These are phyloP conservation scores for Trissolcus basalis DNA, from an alignment of 1,140 invertebrate species.

Conservation along the genomic window DNA sequence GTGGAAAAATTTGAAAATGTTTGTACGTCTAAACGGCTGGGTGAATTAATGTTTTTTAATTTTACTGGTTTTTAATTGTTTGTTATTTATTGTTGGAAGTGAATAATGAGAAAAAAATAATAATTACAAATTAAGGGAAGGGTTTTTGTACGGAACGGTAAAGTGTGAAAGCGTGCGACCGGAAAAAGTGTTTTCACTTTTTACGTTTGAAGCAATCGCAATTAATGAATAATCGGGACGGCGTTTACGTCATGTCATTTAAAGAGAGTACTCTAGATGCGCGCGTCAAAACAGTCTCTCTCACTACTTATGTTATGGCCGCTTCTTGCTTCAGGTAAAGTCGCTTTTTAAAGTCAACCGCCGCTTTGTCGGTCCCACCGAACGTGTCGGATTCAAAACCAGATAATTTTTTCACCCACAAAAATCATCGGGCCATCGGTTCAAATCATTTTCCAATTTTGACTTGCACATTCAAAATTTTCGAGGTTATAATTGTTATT, in stretches of 20 bases:
- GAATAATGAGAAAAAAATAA: background rate
- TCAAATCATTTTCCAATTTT: background rate
- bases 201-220: background rate
- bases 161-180: background rate
- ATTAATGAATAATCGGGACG: constrained; percentile 4
- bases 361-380: background rate
- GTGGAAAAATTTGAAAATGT: no score
- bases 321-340: constrained; percentile 73
- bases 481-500: constrained; percentile 22
- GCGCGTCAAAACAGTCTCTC: constrained; percentile 25
- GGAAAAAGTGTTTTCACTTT: no score
- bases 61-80: no score
- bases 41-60: no score
- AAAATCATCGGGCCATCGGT: background rate
- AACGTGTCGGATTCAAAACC: background rate
- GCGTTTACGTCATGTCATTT: constrained; percentile 14
- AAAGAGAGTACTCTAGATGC: constrained; percentile 10
- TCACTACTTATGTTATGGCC: constrained; percentile 68
- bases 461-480: background rate
- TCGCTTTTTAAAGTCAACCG: background rate
- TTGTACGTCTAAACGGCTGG: no score
- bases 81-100: background rate
- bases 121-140: no score
- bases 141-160: background rate
- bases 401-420: background rate